Evolutionary conservation across 2,888 invertebrate species (phyloP).

Genomic region (Lumbricus terrestris): DNA sequence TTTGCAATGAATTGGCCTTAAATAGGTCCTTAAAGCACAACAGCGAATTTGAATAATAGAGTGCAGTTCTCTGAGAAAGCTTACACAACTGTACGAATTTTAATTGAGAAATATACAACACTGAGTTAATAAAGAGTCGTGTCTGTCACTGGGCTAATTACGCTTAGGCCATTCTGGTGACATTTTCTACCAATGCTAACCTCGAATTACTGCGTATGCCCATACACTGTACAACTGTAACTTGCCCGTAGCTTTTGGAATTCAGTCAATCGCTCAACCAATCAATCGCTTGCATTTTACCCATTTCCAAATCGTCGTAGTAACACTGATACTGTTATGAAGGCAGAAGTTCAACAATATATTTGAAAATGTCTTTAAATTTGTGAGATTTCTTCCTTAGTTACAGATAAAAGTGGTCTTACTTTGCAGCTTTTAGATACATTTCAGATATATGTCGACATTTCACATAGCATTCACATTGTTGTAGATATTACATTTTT

Average conservation of each 20-base stretch:
- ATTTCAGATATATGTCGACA: not conserved
- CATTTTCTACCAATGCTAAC: not conserved
- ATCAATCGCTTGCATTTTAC: not conserved
- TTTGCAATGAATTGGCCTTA: no score
- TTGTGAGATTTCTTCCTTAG: not conserved
- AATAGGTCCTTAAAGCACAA: no score
- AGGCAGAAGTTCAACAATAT: not conserved
- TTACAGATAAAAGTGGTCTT: not conserved
- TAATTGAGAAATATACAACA: not conserved
- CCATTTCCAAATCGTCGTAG: not conserved
- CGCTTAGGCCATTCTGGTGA: not conserved
- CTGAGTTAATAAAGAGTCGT: not conserved
- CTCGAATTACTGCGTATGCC: not conserved
- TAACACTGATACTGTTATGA: not conserved
- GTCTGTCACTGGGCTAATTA: not conserved
- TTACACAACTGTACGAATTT: not conserved
- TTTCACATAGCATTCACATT: not conserved
- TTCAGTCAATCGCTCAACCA: not conserved
- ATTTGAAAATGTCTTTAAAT: not conserved
- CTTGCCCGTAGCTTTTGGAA: not conserved
- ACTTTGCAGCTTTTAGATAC: no score
- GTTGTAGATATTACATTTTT: not conserved
- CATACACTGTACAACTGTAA: not conserved
- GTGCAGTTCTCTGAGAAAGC: not conserved
- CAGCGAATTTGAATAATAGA: not conserved